Percentiles rank a stretch among this genome's conserved stretches.
Conservation (phyloP, 2,113 vertebrate genomes). For the Plestiodon gilberti region DNA sequence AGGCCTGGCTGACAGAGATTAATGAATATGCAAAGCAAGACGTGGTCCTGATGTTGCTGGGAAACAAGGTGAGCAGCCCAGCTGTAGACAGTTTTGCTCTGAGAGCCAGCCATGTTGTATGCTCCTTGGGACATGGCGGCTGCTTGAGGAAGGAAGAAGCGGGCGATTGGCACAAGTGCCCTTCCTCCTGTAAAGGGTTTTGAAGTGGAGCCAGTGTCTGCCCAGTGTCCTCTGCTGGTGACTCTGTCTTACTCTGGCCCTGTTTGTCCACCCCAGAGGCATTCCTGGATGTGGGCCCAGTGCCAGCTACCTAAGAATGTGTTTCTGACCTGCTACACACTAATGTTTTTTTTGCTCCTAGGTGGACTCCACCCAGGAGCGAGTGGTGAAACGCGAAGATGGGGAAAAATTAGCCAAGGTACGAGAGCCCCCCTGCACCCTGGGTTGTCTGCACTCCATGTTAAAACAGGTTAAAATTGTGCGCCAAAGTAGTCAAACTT, state of each 20-base stretch:
- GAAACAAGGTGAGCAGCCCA: slow-evolving; percentile 86
- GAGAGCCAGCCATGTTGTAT: too few relatives aligned
- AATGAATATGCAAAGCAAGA: slow-evolving; percentile 89
- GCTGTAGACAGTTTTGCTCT: too few relatives aligned
- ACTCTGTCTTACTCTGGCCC: background rate
- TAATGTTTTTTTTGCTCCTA: slow-evolving; percentile 35
- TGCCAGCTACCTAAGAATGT: background rate
- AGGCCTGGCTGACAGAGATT: slow-evolving; percentile 96
- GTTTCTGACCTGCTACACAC: background rate
- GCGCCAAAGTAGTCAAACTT: background rate
- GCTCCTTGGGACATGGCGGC: too few relatives aligned
- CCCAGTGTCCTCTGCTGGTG: background rate
- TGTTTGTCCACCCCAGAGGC: background rate
- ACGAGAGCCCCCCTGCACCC: background rate
- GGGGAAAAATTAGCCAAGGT: slow-evolving; percentile 94
- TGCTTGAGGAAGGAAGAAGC: too few relatives aligned
- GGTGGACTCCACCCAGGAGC: slow-evolving; percentile 91
- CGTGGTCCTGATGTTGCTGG: slow-evolving; percentile 92
- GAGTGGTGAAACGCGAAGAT: slow-evolving; percentile 90
- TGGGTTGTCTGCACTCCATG: background rate
- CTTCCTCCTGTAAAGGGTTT: background rate
- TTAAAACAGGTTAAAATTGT: background rate
- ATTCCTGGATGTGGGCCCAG: background rate
- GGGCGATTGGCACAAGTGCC: too few relatives aligned
- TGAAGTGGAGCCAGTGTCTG: background rate